Conservation (phyloP, 2,113 vertebrate species). For the Gnathonemus longibarbis region DNA sequence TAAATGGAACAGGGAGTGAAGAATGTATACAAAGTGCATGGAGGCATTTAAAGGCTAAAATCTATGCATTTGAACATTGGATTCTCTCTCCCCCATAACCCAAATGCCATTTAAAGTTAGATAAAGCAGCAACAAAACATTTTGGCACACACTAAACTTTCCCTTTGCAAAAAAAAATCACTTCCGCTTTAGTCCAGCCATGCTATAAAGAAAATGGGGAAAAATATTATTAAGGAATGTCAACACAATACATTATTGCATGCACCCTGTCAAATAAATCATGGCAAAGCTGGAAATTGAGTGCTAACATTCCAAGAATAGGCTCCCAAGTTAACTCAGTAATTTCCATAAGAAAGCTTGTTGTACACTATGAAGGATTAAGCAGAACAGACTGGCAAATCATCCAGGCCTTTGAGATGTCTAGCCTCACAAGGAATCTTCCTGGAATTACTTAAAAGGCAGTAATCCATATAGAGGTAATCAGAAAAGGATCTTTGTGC, state of each 20-base stretch:
- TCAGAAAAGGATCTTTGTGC: background rate
- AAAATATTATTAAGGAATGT: constrained; percentile 20
- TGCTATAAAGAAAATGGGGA: constrained; percentile 21
- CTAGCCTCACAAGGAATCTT: background rate
- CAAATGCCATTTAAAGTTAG: constrained; percentile 47
- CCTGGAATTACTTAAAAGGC: background rate
- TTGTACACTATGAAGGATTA: background rate
- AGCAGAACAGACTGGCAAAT: background rate
- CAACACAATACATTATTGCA: constrained; percentile 5
- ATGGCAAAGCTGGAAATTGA: constrained; percentile 16
- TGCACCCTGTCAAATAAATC: constrained; percentile 11
- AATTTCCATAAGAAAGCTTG: background rate
- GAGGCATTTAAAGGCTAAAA: constrained; percentile 46
- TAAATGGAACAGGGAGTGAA: background rate
- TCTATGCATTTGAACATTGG: constrained; percentile 26
- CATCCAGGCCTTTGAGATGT: background rate
- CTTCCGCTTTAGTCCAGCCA: constrained; percentile 17
- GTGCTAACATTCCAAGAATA: background rate
- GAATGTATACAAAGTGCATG: constrained; percentile 24
- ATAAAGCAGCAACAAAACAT: constrained; percentile 36
- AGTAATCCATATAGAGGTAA: background rate
- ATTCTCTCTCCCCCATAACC: background rate
- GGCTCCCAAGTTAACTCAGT: background rate
- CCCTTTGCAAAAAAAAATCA: constrained; percentile 22
- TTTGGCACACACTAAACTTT: constrained; percentile 36